Evolutionary conservation across 2,797 vertebrate species (phyloP).

Genomic region (Paratrypauchen microcephalus): DNA sequence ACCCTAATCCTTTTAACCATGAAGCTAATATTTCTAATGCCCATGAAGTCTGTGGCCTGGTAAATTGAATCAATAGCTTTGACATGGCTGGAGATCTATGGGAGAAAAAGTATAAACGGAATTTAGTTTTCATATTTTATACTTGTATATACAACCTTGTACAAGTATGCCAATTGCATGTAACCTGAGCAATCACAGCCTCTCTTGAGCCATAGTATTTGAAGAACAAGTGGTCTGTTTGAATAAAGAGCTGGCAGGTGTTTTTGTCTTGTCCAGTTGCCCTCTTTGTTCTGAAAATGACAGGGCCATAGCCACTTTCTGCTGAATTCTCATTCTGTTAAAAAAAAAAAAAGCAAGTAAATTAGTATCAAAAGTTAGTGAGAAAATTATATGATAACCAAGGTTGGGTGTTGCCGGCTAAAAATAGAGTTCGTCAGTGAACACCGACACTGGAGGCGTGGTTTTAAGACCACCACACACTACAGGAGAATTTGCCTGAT

Average conservation of each 20-base stretch:
- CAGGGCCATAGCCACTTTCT: conserved; percentile 71
- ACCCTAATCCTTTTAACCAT: conserved; percentile 98
- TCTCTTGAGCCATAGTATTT: conserved; percentile 87
- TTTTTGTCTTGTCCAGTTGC: conserved; percentile 88
- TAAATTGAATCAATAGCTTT: conserved; percentile 96
- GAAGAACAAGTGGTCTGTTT: conserved; percentile 93
- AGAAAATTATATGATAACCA: neutral
- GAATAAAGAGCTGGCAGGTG: conserved; percentile 95
- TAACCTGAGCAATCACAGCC: conserved; percentile 94
- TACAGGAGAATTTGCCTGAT: too few species aligned
- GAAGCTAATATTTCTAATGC: conserved; percentile 96
- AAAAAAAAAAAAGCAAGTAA: conserved; percentile 15
- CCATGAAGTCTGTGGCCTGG: conserved; percentile 92
- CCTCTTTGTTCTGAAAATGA: conserved; percentile 87
- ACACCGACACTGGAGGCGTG: neutral
- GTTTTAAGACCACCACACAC: conserved; percentile 1
- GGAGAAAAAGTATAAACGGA: conserved; percentile 13
- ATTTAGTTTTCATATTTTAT: neutral
- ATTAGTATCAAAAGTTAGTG: neutral
- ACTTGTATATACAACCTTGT: neutral
- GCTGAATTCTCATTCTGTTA: conserved; percentile 45
- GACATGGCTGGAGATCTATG: conserved; percentile 95
- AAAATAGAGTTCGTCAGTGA: neutral
- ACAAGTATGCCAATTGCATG: neutral
- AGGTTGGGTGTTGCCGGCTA: neutral